Evolutionary conservation across 1,140 invertebrate genomes (phyloP).

Genomic region (Zaprionus nigranus): DNA sequence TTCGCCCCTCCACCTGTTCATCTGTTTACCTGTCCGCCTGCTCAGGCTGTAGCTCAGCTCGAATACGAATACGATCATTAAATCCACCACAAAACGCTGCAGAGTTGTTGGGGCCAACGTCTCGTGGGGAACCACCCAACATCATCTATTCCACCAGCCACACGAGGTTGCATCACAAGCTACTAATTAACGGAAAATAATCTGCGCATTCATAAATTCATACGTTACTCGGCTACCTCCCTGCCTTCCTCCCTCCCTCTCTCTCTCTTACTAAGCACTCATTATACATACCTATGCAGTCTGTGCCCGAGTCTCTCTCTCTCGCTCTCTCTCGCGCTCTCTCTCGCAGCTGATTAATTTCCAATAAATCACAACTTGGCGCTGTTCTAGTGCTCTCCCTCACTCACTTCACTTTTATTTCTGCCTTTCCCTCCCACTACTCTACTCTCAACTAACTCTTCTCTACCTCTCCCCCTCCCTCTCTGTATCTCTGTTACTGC

Average conservation of each 20-base stretch:
- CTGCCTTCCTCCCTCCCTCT: not conserved
- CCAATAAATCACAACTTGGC: constrained; percentile 69
- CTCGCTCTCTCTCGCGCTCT: not conserved
- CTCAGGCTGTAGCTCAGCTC: constrained; percentile 4
- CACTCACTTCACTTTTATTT: not conserved
- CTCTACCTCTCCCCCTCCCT: not conserved
- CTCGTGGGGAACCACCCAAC: constrained; percentile 67
- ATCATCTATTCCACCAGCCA: constrained; percentile 18
- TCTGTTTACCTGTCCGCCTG: not conserved
- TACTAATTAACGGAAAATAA: constrained; percentile 81
- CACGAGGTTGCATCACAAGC: constrained; percentile 74
- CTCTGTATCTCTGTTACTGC: not conserved
- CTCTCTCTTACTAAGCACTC: too few species aligned
- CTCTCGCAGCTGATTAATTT: constrained; percentile 57
- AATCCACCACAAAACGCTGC: constrained; percentile 43
- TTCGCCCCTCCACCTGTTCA: constrained; percentile 2
- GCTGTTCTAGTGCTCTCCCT: constrained; percentile 52
- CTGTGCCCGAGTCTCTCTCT: too few species aligned
- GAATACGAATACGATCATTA: constrained; percentile 30
- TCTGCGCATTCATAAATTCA: constrained; percentile 62
- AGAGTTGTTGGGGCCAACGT: constrained; percentile 15
- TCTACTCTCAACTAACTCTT: not conserved
- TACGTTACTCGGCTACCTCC: not conserved
- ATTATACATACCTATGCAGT: too few species aligned
- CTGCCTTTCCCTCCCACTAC: not conserved